Base-by-base conservation (phyloP, 2,888 invertebrate species). In the Athalia circularis region DNA sequence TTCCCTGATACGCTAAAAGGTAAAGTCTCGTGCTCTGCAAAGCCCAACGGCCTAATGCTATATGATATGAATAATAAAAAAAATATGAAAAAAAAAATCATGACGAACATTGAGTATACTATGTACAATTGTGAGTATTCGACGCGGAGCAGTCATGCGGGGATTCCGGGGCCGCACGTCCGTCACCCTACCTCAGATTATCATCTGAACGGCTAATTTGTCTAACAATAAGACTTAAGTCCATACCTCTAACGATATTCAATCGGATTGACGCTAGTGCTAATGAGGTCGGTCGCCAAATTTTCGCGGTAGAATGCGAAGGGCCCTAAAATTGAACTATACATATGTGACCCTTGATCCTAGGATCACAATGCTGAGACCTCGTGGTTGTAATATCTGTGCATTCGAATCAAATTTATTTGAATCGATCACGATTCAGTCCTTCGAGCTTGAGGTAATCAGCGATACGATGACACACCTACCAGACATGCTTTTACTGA, bases 1-100 rank as follows among this genome's bases (percentile, higher is more conserved):
- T 61, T 78, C 78, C 78, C 78, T 78, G 78, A 78, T 78, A 78
- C 78, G 78, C 78, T 78, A 78, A 78, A 65, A 65, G 62, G 72
- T 78, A 61, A 70, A 74, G 72, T 78, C 78, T 78, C 78, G 70
- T 72, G 74, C 78, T 78, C 78, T 64, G 72, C 78, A 64, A 29
- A 72, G 64, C 57, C 78, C 64, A 78, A 74, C 54, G 62, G 52
- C 65, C n/a, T 77, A 54, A 77, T 75, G 59, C 62, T 7, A 11
- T 50, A 65, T 76, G 67, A 77, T 29, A 59, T 47, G 59, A 72
- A 4, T 47, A 48, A 54, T 48, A 11, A 54, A 6, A 54, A 59
- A 47, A 15, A 75, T 5, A 75, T 59, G 57, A 65, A 65, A 45
- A 43, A 47, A 76, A 65, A 62, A 13, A 57, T 29, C 7, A 29